Conservation (phyloP, 1,140 invertebrate species). For the Panagrolaimus sp. region DNA sequence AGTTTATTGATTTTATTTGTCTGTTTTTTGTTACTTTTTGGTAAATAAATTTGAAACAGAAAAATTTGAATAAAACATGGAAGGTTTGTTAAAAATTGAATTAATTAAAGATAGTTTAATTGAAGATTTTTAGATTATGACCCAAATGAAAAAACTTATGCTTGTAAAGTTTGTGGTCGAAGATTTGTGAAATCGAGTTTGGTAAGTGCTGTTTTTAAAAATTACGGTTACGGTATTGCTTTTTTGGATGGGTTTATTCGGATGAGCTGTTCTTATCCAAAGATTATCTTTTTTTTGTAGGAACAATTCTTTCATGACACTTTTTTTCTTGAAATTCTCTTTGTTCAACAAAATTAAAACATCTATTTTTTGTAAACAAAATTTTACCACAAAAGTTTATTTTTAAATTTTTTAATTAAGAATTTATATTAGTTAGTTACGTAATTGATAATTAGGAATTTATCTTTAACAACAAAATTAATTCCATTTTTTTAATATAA, state of each 20-base stretch:
- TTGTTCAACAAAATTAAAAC: neutral
- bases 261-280: neutral
- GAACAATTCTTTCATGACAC: neutral
- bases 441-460: too few species aligned
- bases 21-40: too few species aligned
- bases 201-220: constrained; percentile 22
- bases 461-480: too few species aligned
- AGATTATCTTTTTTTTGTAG: neutral
- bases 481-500: too few species aligned
- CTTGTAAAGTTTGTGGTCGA: constrained; percentile 40
- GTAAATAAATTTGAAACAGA: too few species aligned
- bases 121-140: too few species aligned
- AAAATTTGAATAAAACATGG: too few species aligned
- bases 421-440: too few species aligned
- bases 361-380: neutral
- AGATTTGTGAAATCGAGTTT: constrained; percentile 44
- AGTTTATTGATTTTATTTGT: too few species aligned
- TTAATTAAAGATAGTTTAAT: neutral
- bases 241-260: neutral
- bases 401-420: too few species aligned
- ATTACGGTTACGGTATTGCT: neutral
- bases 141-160: constrained; percentile 41
- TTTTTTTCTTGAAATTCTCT: neutral
- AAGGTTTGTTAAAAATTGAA: too few species aligned
- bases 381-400: neutral